Conservation (phyloP, 2,113 vertebrate genomes). For the pig (Sus scrofa) region DNA sequence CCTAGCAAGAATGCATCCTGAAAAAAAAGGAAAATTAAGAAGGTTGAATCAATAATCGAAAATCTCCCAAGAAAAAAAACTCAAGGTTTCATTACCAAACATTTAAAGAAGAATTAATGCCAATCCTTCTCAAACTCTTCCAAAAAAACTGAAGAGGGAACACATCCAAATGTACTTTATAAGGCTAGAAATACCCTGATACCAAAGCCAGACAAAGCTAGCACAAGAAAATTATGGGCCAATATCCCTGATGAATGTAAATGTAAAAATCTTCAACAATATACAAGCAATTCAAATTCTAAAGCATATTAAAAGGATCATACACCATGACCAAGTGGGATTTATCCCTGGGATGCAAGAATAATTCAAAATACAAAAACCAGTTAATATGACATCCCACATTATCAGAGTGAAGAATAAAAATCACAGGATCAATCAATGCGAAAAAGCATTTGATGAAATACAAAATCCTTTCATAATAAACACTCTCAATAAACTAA, state of each 20-base stretch:
- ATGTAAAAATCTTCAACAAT: not conserved
- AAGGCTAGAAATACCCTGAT: not conserved
- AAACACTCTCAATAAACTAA: not conserved
- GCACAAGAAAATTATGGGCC: not conserved
- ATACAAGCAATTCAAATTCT: not conserved
- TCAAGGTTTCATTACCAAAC: not conserved
- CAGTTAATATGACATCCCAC: not conserved
- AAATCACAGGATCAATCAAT: not conserved
- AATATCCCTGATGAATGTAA: not conserved
- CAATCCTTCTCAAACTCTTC: not conserved
- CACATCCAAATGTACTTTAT: not conserved
- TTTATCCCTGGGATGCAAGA: not conserved
- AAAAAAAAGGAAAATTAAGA: slow-evolving; percentile 2
- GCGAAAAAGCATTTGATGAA: not conserved
- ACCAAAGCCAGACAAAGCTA: not conserved
- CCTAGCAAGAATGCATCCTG: not conserved
- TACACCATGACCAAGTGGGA: not conserved
- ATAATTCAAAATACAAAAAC: not conserved
- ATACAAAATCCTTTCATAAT: not conserved
- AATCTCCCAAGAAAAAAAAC: not conserved
- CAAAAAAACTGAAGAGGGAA: not conserved
- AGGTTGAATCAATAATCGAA: not conserved
- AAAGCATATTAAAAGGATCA: not conserved
- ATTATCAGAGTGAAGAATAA: not conserved
- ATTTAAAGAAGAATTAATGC: not conserved